These are phyloP conservation scores for Odontothrips loti DNA, from an alignment of 2,888 invertebrate species.

Conservation along the genomic window DNA sequence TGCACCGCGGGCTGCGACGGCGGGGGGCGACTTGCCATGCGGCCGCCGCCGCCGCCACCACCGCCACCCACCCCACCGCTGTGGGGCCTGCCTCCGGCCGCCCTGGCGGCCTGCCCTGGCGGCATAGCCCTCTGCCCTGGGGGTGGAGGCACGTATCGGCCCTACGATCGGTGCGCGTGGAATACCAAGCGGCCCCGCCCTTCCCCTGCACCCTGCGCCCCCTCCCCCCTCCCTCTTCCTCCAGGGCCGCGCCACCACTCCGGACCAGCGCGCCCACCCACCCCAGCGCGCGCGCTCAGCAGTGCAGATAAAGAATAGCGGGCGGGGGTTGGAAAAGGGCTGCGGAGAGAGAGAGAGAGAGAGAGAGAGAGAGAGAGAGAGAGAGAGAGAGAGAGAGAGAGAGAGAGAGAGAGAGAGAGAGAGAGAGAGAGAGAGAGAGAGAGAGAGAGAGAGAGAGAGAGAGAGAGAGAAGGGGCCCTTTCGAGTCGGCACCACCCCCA, in stretches of 20 bases:
- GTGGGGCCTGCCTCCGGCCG: background rate
- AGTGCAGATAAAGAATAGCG: conserved; percentile 23
- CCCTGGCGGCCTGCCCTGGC: conserved; percentile 3
- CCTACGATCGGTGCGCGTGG: conserved; percentile 23
- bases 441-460: background rate
- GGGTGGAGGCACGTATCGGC: conserved; percentile 23
- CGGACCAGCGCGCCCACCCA: background rate
- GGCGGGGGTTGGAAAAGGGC: background rate
- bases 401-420: background rate
- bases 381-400: background rate
- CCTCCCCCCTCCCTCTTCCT: background rate
- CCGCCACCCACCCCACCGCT: background rate
- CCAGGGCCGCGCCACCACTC: background rate
- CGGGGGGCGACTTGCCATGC: background rate
- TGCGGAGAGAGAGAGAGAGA: background rate
- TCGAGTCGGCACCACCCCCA: conserved; percentile 7
- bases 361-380: background rate
- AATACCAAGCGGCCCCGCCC: conserved; percentile 25
- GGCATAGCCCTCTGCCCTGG: background rate
- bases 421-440: background rate
- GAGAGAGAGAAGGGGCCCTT: background rate
- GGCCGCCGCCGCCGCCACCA: background rate
- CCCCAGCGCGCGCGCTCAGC: background rate
- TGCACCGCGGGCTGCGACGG: too few relatives aligned
- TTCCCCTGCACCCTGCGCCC: background rate